Evolutionary conservation across 2,113 vertebrate genomes (phyloP), one percentile per base, ranked within the genome.

Genomic region (Pelobates fuscus): DNA sequence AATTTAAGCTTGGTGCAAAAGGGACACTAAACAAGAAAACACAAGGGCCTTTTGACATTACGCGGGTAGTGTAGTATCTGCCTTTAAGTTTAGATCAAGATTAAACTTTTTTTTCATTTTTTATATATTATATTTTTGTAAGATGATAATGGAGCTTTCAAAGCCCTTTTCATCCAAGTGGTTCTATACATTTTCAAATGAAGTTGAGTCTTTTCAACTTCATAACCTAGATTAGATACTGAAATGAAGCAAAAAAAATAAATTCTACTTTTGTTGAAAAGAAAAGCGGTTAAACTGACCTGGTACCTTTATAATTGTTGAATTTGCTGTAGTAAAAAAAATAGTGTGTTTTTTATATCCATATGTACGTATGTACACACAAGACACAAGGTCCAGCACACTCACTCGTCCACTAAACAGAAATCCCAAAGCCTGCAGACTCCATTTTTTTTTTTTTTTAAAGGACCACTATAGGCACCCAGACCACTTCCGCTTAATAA

Each of bases 211-310:
- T 75, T 74, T 75, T 75, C 71, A 67, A 62, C 71, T 75, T 61
- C 71, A 67, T 75, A 75, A 67, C 71, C 63, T 58, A 67, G 71
- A 75, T 75, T 75, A 52, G 71, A 61, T 66, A 75, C 71, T 66
- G 46, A 76, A 76, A 76, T 76, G 64, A 67, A 64, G 72, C 64
- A 67, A 67, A 76, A 67, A 57, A 73, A 37, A 55, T 66, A 67
- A 76, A 60, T 37, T 60, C 54, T 18, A 54, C 72, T 76, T 76
- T 76, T 76, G 63, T 76, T 76, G 43, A 30, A 25, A 44, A 52
- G 54, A 62, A 67, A 75, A 49, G 57, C 20, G 66, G 66, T 66
- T 75, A 66, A 52, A 75, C 62, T 58, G 49, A 61, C 24, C 71
- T 67, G 49, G 11, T 54, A 58, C 62, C 52, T 52, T 58, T 66